Evolutionary conservation across 2,113 vertebrate genomes (phyloP).

Genomic region (Lipotes vexillifer): DNA sequence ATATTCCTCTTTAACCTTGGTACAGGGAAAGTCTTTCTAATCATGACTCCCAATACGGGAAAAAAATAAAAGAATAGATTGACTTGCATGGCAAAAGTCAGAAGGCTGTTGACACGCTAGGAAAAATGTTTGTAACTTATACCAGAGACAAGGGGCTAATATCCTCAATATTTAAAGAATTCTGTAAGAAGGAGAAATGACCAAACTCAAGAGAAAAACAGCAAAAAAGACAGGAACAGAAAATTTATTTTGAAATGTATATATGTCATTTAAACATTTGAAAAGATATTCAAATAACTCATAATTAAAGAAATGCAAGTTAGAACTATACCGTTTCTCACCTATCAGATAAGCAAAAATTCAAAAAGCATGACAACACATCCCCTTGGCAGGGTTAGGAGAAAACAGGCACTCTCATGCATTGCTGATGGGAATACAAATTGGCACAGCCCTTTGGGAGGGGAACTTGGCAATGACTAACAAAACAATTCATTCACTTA

Average conservation of each 20-base stretch:
- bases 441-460: neutral
- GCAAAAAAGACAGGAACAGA: neutral
- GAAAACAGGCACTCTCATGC: neutral
- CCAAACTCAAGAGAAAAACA: neutral
- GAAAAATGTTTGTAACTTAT: neutral
- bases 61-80: neutral
- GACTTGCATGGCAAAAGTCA: neutral
- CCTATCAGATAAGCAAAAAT: neutral
- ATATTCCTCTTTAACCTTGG: neutral
- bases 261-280: neutral
- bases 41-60: neutral
- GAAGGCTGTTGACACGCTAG: neutral
- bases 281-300: neutral
- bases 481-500: neutral
- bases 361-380: neutral
- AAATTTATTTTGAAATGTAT: neutral
- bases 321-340: neutral
- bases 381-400: neutral
- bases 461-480: conserved; percentile 13
- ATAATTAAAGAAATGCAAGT: conserved; percentile 31
- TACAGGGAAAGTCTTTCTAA: neutral
- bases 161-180: neutral
- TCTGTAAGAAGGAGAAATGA: neutral
- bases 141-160: neutral
- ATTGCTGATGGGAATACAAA: neutral